Base-by-base conservation (phyloP, 2,888 invertebrate genomes). In the Chloroclystis v-ata region DNA sequence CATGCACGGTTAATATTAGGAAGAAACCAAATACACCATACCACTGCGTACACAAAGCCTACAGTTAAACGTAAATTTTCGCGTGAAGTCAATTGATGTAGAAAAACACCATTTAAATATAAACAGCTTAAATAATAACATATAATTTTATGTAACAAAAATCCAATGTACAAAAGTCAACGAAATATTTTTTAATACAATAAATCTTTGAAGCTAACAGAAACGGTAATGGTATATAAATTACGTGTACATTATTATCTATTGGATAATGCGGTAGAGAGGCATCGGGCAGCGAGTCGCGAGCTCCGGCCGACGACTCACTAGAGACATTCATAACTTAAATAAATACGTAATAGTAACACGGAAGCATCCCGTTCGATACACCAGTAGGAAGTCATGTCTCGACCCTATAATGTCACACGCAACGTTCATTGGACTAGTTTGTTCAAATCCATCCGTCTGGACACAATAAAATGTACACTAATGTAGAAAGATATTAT, bases 401-500 rank as follows among this genome's bases (percentile, higher is more conserved):
- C 67, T 65, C 73, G 67, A 71, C 65, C 73, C 69, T 66, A 67
- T 63, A 64, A 62, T 65, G 67, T 71, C 73, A 70, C 76, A 71
- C 76, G 71, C 68, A 64, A 65, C 35, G 60, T 78, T 72, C 75
- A 78, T 78, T 77, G 80, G 86, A 87, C 86, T 85, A 87, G 86
- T 84, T 83, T 83, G 84, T 82, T 86, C 85, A 80, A 84, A 83
- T 85, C 82, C 82, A 80, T 81, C 70, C 78, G 72, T 78, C 72
- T 81, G 82, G 84, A 85, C 82, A 81, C 69, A 71, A 79, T 79
- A 72, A 70, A 76, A 78, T 81, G 82, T 83, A 84, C 82, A 83
- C 82, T 85, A 84, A 83, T 78, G 82, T 85, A 86, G 81, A 85
- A 85, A 83, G 84, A 84, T 86, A 86, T 86, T 85, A 87, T 87